A percentile compares a stretch with the other conserved stretches of the same genome.
These are phyloP conservation scores for Salminus brasiliensis DNA, from an alignment of 2,113 vertebrate genomes.

Conservation along the genomic window DNA sequence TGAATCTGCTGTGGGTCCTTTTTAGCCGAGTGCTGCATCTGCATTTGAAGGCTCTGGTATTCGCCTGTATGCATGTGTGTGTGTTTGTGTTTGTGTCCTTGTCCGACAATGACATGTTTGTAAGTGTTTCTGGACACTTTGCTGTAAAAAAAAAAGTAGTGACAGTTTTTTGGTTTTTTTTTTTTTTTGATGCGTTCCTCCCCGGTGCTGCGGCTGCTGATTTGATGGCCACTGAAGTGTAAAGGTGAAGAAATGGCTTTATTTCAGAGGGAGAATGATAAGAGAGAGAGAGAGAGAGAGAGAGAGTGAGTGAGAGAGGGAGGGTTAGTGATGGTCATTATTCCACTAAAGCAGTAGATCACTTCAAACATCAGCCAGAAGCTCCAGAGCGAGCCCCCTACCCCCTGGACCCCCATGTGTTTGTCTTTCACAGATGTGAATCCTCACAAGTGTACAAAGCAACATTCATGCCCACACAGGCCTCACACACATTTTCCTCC, in stretches of 20 bases:
- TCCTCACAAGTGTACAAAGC: constrained; percentile 47
- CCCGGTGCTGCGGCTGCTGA: neutral
- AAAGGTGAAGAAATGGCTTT: constrained; percentile 46
- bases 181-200: constrained; percentile 28
- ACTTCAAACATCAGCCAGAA: constrained; percentile 35
- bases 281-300: neutral
- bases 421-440: constrained; percentile 37
- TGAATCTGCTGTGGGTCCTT: neutral
- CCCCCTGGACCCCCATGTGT: constrained; percentile 1
- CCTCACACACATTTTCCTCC: constrained; percentile 37
- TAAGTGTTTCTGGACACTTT: neutral
- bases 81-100: constrained; percentile 14
- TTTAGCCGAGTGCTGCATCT: constrained; percentile 6
- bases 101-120: neutral
- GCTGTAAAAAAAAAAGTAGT: neutral
- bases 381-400: constrained; percentile 6
- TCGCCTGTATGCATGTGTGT: constrained; percentile 8
- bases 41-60: constrained; percentile 1
- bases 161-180: neutral
- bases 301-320: neutral
- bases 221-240: constrained; percentile 22
- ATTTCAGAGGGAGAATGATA: constrained; percentile 4
- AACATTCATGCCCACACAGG: constrained; percentile 40
- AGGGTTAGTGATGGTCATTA: constrained; percentile 45
- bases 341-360: constrained; percentile 49